Evolutionary conservation across 2,888 invertebrate genomes (phyloP), one percentile per base, ranked within the genome.

Genomic region (Eupithecia subumbrata): DNA sequence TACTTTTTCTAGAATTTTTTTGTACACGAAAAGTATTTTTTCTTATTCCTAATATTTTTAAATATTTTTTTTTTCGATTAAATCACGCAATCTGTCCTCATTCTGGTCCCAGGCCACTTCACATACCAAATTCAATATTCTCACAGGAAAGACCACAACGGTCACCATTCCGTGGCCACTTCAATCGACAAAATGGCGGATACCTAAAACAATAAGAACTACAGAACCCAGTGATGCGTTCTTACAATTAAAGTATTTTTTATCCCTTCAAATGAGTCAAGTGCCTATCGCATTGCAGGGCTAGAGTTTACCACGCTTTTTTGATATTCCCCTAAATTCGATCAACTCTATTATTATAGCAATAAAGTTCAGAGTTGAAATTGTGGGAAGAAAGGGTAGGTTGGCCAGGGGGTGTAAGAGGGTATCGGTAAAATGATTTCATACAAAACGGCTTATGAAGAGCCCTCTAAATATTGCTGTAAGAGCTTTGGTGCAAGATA

Each of bases 371-470:
- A 78, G 43, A 78, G 78, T 86, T 0, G 1, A 2, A n/a, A 1
- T 72, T 73, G 30, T 0, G 2, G 18, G 18, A 18, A 68, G 66
- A 74, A 73, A 70, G 60, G 72, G 40, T 77, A 76, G 75, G 69
- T 74, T 83, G 80, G 85, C 86, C 66, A 80, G 80, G 88, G 90
- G 88, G 87, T 87, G 86, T 87, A 88, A 93, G 92, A 89, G 91
- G 91, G 88, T 90, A 90, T 91, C 87, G 90, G 89, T 89, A 90
- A 91, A 90, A 91, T 90, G 92, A 91, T 90, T 92, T 92, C 86
- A 85, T 88, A 89, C 83, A 86, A 86, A 86, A 84, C 84, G 85
- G 83, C 82, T 85, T 84, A 81, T 85, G 83, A 88, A 87, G 89
- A 85, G 87, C 86, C 82, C 91, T 92, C 87, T 82, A 89, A 89